Evolutionary conservation across 1,140 invertebrate species (phyloP), one percentile per base, ranked within the genome.

Genomic region (Atopsyche davidsoni): DNA sequence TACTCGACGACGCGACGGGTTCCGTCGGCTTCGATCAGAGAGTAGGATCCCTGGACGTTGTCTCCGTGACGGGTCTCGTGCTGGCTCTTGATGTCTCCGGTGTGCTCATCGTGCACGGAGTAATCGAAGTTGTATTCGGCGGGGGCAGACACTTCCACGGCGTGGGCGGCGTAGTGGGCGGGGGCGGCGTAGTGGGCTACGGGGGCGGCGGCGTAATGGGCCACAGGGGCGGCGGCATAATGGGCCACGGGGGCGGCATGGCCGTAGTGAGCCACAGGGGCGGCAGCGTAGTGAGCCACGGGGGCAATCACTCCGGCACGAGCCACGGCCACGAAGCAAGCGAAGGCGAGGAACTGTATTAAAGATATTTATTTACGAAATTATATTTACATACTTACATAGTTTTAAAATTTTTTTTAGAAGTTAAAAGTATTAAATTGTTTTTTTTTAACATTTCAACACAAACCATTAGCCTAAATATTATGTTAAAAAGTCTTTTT

Each of bases 1-100:
- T 87, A 87, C 24, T 83, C 79, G 35, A 86, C 84, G 55, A 81
- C 81, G 48, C 84, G 76, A 59, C 78, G 71, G 57, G 78, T 82
- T 34, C 83, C 83, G 61, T 87, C 79, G 11, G 79, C 73, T 58
- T 81, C 77, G 43, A 79, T 65, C 17, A 81, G 64, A 31, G 74
- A 77, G 65, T 81, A 81, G 21, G 69, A 64, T 31, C 79, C 79
- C 41, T 75, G 68, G 17, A 82, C 79, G 24, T 72, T 66, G 51
- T 79, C 75, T 19, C 78, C 79, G 57, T 78, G 73, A 36, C 80
- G 74, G 10, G 64, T 55, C 64, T 82, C 79, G 35, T 70, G 66
- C 57, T 80, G 79, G 34, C 73, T 70, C 60, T 82, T 81, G 31
- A 75, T 73, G 48, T 83, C 80, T 2, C 79, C 75, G 47, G 72